Evolutionary conservation across 2,888 invertebrate species (phyloP), one percentile per base, ranked within the genome.

Genomic region (Megastigmus dorsalis): DNA sequence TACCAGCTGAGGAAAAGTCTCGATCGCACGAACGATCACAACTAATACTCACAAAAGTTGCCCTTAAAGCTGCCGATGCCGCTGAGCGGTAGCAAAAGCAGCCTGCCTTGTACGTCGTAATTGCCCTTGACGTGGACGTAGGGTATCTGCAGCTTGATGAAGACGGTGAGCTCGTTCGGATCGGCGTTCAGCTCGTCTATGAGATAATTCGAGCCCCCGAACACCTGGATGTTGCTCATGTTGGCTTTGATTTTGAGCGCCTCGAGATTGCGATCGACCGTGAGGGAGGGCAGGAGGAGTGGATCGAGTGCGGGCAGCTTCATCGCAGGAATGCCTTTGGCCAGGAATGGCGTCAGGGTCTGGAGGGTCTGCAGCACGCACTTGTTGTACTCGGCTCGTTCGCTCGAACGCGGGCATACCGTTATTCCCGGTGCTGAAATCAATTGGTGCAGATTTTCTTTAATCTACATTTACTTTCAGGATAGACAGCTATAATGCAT

Each of bases 271-370:
- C 94, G 91, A 84, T 94, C 93, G 77, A 95, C 90, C 76, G 91
- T 91, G 76, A 94, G 89, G 43, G 93, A 92, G 0, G 94, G 94
- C 15, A 95, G 89, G 7, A 88, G 88, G 76, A 95, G 89, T 0
- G 95, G 95, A 78, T 95, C 95, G 76, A 94, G 86, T 0, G 92
- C 89, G 0, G 95, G 95, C 28, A 95, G 90, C 38, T 90, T 90
- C 7, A 95, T 87, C 81, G 94, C 93, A 0, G 92, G 92, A 38
- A 95, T 92, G 2, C 95, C 95, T 26, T 89, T 84, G 0, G 89
- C 85, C 15, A 95, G 86, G 57, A 90, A 89, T 0, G 92, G 91
- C 26, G 91, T 89, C 73, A 93, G 86, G 0, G 87, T 86, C 77
- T 93, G 92, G n/a, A 95, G 88, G 5, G 92, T 91, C 48, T 91